Percentiles rank a stretch among this genome's conserved stretches.
These are phyloP conservation scores for Xylocampa areola DNA, from an alignment of 2,888 invertebrate species.

Conservation along the genomic window DNA sequence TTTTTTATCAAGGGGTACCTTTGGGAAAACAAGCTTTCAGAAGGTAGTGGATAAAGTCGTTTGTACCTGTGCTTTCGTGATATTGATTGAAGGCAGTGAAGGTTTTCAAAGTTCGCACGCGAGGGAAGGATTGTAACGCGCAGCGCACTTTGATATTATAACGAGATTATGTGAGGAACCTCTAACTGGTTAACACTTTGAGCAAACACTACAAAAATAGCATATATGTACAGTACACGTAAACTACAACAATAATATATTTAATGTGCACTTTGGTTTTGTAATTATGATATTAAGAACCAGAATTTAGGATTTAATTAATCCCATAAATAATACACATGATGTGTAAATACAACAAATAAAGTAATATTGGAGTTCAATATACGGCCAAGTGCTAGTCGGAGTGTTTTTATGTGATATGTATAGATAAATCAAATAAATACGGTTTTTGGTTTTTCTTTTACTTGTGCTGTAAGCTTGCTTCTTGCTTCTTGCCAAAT, in stretches of 20 bases:
- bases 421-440: too few species aligned
- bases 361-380: too few species aligned
- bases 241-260: slow-evolving; percentile 16
- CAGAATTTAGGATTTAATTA: too few species aligned
- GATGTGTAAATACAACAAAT: too few species aligned
- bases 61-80: slow-evolving; percentile 74
- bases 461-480: too few species aligned
- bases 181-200: slow-evolving; percentile 66
- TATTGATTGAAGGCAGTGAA: slow-evolving; percentile 82
- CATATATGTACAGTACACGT: slow-evolving; percentile 43
- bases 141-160: slow-evolving; percentile 80
- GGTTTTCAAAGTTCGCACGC: slow-evolving; percentile 83
- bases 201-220: slow-evolving; percentile 60
- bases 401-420: too few species aligned
- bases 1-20: slow-evolving; percentile 71
- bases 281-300: not conserved
- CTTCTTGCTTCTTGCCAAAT: too few species aligned
- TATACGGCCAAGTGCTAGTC: too few species aligned
- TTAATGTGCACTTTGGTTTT: not conserved
- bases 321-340: too few species aligned
- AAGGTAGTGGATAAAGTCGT: slow-evolving; percentile 79
- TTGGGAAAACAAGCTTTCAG: slow-evolving; percentile 74
- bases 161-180: slow-evolving; percentile 76
- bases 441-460: too few species aligned
- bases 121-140: slow-evolving; percentile 80